Base-by-base conservation (phyloP, 92 coral and sea anemone species). In the Umimayanthus kanabou region DNA sequence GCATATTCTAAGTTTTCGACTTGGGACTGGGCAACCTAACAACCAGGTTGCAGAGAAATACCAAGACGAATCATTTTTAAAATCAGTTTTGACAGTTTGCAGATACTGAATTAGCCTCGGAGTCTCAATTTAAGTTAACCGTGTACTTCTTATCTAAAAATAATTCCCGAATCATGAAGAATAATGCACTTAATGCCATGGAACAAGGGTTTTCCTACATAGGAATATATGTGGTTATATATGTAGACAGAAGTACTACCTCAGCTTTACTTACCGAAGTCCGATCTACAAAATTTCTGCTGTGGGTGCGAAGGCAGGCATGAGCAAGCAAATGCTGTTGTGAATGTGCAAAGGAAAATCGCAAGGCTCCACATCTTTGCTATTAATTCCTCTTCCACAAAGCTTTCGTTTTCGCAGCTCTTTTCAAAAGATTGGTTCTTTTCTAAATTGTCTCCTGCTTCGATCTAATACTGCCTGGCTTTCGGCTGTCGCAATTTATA, bases 231-330 rank as follows among this genome's bases (percentile, higher is more conserved):
- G 69, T 61, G n/a, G 69, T 18, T 22, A 4, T 18, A 61, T 22
- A 47, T 47, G n/a, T 61, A 22, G 58, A 20, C 25, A 61, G 7
- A 23, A 33, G 37, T 33, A 33, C 69, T 16, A 61, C 25, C 6
- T 61, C 69, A 61, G 9, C 76, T 29, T 28, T 10, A 91, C 98
- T 87, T 88, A 96, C 98, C 98, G 79, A 94, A 94, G 10, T 94
- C 95, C n/a, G 98, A 93, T 70, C 90, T 84, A 89, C 98, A 96
- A 43, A 94, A 96, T 6, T 91, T 92, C 28, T 92, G 93, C 77
- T 96, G 98, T 18, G 98, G 98, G 88, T 96, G 98, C 28, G 90
- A 77, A 28, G 98, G 91, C 89, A 92, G 81, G 66, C 98, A 96
- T 39, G 96, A 91, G 47, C 98, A 96, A 4, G 95, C 90, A 40